phyloP scores from a whole-genome alignment of 1,140 invertebrate species.

The Acromyrmex charruanus region DNA sequence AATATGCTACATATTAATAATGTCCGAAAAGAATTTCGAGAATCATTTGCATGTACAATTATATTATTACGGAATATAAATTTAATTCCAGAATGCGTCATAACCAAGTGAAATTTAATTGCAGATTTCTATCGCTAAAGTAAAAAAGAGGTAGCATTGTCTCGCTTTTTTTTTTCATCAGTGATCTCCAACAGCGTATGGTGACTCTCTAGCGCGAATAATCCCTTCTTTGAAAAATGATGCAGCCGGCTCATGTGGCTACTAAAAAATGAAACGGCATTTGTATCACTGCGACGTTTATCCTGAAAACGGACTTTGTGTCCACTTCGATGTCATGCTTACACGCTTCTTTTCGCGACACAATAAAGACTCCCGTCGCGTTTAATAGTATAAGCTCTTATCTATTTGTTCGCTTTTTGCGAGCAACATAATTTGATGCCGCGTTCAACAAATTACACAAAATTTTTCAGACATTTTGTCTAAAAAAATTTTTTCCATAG shows the following conservation, averaged over 20 bases:
- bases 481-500: neutral
- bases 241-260: conserved; percentile 31
- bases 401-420: neutral
- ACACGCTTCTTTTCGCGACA: conserved; percentile 24
- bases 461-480: neutral
- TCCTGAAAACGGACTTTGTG: conserved; percentile 44
- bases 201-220: conserved; percentile 41
- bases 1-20: neutral
- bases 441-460: conserved; percentile 23
- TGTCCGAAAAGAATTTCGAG: neutral
- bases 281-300: conserved; percentile 42
- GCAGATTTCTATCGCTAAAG: conserved; percentile 22
- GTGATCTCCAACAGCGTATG: conserved; percentile 14
- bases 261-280: conserved; percentile 59
- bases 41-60: conserved; percentile 4
- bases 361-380: conserved; percentile 34
- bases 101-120: conserved; percentile 1
- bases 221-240: conserved; percentile 57
- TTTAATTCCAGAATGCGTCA: neutral
- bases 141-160: conserved; percentile 8
- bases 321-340: conserved; percentile 3
- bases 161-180: neutral
- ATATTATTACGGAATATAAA: neutral
- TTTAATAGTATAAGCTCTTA: conserved; percentile 21
- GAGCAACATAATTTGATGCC: neutral